Evolutionary conservation across 2,888 invertebrate genomes (phyloP).

Genomic region (Agrochola circellaris): DNA sequence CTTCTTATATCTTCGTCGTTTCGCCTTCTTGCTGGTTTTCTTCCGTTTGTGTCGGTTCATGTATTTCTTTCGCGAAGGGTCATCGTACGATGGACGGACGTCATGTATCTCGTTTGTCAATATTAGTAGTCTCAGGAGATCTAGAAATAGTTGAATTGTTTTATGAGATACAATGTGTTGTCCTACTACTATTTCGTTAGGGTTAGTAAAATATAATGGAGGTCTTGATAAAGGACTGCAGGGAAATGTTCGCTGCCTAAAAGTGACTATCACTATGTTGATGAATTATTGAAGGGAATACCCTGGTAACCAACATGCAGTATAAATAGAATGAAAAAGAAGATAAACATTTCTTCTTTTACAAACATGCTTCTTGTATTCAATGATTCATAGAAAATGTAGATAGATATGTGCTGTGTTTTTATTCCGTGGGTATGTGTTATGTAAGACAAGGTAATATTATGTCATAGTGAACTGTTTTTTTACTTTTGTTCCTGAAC

Average conservation of each 20-base stretch:
- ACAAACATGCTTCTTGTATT: background rate
- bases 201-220: background rate
- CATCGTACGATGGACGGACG: slow-evolving; percentile 35
- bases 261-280: background rate
- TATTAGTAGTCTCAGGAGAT: slow-evolving; percentile 49
- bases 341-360: background rate
- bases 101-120: slow-evolving; percentile 50
- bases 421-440: background rate
- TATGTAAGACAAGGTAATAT: background rate
- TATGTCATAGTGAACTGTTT: background rate
- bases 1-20: slow-evolving; percentile 74
- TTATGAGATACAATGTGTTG: background rate
- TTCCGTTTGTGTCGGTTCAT: slow-evolving; percentile 66
- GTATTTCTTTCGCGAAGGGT: slow-evolving; percentile 61
- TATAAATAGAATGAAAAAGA: background rate
- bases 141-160: slow-evolving; percentile 30
- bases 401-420: background rate
- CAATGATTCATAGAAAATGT: background rate
- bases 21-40: slow-evolving; percentile 70
- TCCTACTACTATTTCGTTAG: background rate
- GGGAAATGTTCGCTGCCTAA: background rate
- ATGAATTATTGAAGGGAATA: background rate
- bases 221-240: too few species aligned
- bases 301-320: background rate
- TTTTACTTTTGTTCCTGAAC: background rate